Base-by-base conservation (phyloP, 2,888 invertebrate genomes). In the Sinelater perroti region DNA sequence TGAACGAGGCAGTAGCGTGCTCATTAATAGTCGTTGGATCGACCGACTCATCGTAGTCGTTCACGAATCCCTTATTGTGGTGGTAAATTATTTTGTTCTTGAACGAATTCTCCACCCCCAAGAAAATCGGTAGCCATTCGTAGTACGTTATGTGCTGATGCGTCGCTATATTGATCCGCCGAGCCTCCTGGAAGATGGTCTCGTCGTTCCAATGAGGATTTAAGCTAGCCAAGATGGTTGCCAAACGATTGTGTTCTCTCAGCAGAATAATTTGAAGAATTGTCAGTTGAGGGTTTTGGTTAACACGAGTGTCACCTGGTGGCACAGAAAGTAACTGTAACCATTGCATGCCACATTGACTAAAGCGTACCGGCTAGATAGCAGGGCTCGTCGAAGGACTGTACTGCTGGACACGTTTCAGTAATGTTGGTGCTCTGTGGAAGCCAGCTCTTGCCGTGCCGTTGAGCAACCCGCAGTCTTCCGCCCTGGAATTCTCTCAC, bases 141-240 rank as follows among this genome's bases (percentile, higher is more conserved):
- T 89, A 88, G 73, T 90, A 91, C 52, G 87, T 84, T 67, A 91
- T 88, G 63, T 87, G 84, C 72, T 91, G 91, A 67, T 86, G 83
- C 73, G 87, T 81, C 1, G 88, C 90, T 14, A 87, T 85, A 57
- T 84, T 78, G 50, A 91, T 89, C 26, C 86, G 81, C 40, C 90
- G 81, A 0, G 89, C 83, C 76, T 91, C 90, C 72, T 91, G 90
- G 80, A 82, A 91, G 3, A 86, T 72, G 0, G 81, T 86, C 74
- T 91, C 90, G 67, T 91, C 90, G 61, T 80, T 80, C 90, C 90
- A 91, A 61, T 88, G 87, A 0, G 89, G 89, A 76, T 93, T 93
- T 18, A 91, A 69, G 3, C 78, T 73, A 0, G 80, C 76, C 5
- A 91, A 77, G 2, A 71, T 74, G 18, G 82, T 81, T 0, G 89